Conservation (phyloP, 2,113 vertebrate species). For the Neolamprologus hecqui region DNA sequence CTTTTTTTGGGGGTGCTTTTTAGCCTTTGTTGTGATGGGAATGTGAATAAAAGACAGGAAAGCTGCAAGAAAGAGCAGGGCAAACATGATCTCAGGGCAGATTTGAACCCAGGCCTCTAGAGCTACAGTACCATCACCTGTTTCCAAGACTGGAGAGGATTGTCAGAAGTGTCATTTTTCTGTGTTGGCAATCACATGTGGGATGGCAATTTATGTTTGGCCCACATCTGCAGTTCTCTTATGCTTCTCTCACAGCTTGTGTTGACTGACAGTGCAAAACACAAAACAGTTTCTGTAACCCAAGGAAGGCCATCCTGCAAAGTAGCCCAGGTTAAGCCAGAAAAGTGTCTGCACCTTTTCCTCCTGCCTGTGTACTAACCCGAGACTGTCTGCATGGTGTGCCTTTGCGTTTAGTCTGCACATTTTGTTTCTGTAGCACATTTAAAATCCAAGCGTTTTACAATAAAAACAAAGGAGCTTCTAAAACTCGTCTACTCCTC, state of each 20-base stretch:
- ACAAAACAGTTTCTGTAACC: background rate
- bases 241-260: background rate
- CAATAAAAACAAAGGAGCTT: background rate
- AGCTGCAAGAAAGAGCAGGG: background rate
- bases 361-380: background rate
- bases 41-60: background rate
- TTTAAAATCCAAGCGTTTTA: background rate
- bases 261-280: background rate
- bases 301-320: background rate
- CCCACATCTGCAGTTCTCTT: background rate
- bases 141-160: background rate
- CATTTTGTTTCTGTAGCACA: background rate
- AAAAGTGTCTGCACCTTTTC: background rate
- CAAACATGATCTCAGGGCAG: background rate
- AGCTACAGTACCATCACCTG: background rate
- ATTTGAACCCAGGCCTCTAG: background rate
- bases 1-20: accelerated
- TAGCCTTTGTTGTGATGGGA: background rate
- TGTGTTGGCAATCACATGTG: background rate
- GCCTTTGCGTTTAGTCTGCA: background rate
- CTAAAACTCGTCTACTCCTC: background rate
- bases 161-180: background rate
- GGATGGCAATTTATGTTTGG: background rate
- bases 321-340: background rate
- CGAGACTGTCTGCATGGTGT: background rate